Evolutionary conservation across 2,797 vertebrate species (phyloP).

Genomic region (Epinephelus awoara): DNA sequence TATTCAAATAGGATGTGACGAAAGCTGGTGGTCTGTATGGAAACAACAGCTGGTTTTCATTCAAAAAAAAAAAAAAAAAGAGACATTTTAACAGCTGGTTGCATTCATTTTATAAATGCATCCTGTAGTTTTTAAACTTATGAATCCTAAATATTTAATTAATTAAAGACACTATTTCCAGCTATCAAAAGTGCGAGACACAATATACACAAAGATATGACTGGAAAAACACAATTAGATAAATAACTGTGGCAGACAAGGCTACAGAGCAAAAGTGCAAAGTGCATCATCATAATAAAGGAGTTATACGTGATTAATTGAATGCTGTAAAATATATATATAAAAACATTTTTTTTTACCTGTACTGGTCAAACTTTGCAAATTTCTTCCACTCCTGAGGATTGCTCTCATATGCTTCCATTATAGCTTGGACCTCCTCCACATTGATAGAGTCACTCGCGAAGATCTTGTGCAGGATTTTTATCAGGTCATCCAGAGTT

Average conservation of each 20-base stretch:
- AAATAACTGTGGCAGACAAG: neutral
- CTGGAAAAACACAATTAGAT: neutral
- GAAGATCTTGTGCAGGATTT: conserved; percentile 90
- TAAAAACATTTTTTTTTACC: conserved; percentile 77
- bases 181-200: neutral
- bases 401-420: conserved; percentile 94
- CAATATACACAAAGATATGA: neutral
- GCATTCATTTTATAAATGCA: neutral
- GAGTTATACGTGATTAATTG: neutral
- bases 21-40: neutral
- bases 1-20: conserved; percentile 15
- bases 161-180: neutral
- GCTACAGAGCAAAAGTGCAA: conserved; percentile 19
- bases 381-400: conserved; percentile 91
- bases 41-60: neutral
- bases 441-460: conserved; percentile 88
- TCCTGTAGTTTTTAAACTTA: neutral
- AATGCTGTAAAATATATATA: neutral
- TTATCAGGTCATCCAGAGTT: conserved; percentile 89
- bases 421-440: conserved; percentile 91
- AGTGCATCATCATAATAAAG: conserved; percentile 36
- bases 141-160: too few relatives aligned
- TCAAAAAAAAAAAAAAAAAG: neutral
- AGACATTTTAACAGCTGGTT: neutral
- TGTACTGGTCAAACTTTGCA: conserved; percentile 94